Evolutionary conservation across 2,113 vertebrate species (phyloP).

Genomic region (Daphoenositta chrysoptera): DNA sequence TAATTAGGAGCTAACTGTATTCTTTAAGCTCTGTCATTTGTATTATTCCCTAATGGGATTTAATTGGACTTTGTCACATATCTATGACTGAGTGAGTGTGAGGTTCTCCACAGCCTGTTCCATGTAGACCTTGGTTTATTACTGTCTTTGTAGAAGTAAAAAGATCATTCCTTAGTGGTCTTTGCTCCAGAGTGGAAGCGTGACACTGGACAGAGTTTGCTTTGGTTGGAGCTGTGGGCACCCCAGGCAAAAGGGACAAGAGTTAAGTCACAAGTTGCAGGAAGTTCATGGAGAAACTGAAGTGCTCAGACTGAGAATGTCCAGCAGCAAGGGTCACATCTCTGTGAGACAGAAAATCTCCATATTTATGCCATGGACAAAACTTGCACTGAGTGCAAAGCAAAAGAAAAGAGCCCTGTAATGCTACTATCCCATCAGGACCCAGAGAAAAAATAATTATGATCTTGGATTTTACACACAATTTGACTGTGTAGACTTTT

Average conservation of each 20-base stretch:
- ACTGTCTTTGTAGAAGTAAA: not conserved
- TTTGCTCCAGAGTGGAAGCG: not conserved
- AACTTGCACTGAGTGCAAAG: not conserved
- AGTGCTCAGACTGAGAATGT: not conserved
- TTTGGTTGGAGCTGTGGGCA: not conserved
- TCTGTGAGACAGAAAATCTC: not conserved
- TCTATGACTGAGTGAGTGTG: not conserved
- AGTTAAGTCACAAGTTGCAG: not conserved
- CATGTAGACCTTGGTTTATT: not conserved
- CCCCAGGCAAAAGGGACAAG: not conserved
- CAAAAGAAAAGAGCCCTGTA: not conserved
- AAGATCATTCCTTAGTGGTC: not conserved
- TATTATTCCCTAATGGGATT: constrained; percentile 56
- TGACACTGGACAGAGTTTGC: not conserved
- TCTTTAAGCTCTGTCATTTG: constrained; percentile 47
- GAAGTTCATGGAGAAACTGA: not conserved
- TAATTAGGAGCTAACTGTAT: constrained; percentile 33
- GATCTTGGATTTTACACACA: not conserved
- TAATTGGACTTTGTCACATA: constrained; percentile 25
- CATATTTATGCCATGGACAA: not conserved
- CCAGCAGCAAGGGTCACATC: not conserved
- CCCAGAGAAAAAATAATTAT: not conserved
- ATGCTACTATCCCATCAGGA: not conserved
- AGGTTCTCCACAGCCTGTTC: not conserved
- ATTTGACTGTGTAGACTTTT: not conserved